These are phyloP conservation scores for Bombus waltoni DNA, from an alignment of 1,140 invertebrate genomes.

Conservation along the genomic window DNA sequence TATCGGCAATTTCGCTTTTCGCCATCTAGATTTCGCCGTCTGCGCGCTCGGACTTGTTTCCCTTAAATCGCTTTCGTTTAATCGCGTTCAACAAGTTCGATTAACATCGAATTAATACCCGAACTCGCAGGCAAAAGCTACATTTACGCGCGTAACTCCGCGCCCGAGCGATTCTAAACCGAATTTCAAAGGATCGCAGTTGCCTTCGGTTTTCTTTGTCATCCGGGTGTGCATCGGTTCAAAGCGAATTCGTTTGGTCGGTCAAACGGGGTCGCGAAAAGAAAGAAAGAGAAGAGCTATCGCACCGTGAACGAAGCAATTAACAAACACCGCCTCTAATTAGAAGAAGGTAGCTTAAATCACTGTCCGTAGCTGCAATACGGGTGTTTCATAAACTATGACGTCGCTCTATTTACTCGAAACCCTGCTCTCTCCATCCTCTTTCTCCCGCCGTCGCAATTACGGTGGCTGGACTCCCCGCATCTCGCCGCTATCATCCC, in stretches of 20 bases:
- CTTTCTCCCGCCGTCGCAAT: neutral
- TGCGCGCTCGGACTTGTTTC: neutral
- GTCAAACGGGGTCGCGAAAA: neutral
- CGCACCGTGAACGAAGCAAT: conserved; percentile 14
- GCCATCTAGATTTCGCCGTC: neutral
- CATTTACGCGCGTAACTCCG: neutral
- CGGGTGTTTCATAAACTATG: conserved; percentile 37
- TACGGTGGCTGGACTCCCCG: neutral
- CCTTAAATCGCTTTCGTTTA: neutral
- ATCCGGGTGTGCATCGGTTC: too few species aligned
- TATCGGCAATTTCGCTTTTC: neutral
- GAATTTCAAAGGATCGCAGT: neutral
- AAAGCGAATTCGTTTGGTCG: too few species aligned
- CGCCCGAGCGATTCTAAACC: neutral
- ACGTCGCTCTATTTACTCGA: conserved; percentile 22
- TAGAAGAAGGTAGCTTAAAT: conserved; percentile 5
- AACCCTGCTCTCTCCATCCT: too few species aligned
- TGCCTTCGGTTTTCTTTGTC: neutral
- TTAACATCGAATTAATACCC: neutral
- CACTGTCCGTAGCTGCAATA: neutral
- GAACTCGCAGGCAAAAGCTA: too few species aligned
- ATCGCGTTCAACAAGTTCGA: neutral
- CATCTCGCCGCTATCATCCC: neutral
- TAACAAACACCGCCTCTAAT: conserved; percentile 21
- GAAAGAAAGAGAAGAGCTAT: neutral